Conservation (phyloP, 92 coral and sea anemone species). For the Zoanthus gigantus region DNA sequence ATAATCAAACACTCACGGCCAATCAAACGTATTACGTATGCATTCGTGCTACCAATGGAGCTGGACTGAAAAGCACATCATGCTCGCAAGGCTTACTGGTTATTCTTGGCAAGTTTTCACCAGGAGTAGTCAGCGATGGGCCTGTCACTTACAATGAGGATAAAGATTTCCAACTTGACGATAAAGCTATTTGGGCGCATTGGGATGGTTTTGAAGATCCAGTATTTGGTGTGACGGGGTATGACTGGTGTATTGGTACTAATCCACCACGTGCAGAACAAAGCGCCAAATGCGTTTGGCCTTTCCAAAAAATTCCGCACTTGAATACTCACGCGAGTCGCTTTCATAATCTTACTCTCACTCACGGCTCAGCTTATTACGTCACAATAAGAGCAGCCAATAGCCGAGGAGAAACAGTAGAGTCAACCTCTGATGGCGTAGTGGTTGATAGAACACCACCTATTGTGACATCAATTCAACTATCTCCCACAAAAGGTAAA, state of each 20-base stretch:
- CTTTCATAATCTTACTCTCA: constrained; percentile 82
- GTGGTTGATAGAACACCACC: constrained; percentile 93
- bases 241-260: constrained; percentile 93
- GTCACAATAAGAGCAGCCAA: constrained; percentile 90
- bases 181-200: constrained; percentile 92
- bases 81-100: constrained; percentile 83
- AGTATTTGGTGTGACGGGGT: constrained; percentile 73
- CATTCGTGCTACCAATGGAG: constrained; percentile 94
- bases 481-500: constrained; percentile 79
- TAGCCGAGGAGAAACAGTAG: constrained; percentile 74
- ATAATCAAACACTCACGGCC: constrained; percentile 79
- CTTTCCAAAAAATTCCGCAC: constrained; percentile 64
- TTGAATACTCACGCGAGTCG: constrained; percentile 70
- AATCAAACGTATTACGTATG: constrained; percentile 86
- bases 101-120: constrained; percentile 81
- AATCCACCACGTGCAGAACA: constrained; percentile 62
- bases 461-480: constrained; percentile 57
- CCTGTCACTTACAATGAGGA: constrained; percentile 70
- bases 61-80: constrained; percentile 85
- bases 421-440: constrained; percentile 91
- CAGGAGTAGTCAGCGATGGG: constrained; percentile 91
- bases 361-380: constrained; percentile 86
- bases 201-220: constrained; percentile 98
- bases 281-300: constrained; percentile 69
- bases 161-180: constrained; percentile 94